Conservation (phyloP, 2,888 invertebrate species). For the Drosophila colorata region DNA sequence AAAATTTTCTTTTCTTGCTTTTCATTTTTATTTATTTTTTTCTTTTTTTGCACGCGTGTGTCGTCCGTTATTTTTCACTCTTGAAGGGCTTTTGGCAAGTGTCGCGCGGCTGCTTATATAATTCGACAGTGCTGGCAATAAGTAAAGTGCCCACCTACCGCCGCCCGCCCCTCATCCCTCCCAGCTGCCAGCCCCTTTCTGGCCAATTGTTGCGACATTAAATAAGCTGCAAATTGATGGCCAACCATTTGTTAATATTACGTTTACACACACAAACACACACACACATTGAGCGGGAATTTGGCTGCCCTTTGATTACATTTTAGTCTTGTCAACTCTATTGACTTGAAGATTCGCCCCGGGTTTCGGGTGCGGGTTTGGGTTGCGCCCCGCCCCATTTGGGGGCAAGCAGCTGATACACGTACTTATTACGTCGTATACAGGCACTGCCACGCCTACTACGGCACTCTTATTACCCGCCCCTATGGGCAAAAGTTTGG, state of each 20-base stretch:
- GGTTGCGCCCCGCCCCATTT: constrained; percentile 19
- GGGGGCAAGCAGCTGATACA: constrained; percentile 31
- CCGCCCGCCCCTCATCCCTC: background rate
- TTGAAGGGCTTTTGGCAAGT: constrained; percentile 43
- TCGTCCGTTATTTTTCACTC: constrained; percentile 55
- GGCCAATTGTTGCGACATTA: constrained; percentile 69
- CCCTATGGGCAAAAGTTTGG: constrained; percentile 30
- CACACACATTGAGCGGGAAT: background rate
- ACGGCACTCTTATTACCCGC: background rate
- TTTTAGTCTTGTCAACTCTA: constrained; percentile 58
- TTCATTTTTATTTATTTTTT: background rate
- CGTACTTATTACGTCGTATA: constrained; percentile 47
- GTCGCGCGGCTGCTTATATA: constrained; percentile 60
- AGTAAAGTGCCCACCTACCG: constrained; percentile 48
- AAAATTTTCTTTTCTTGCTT: background rate
- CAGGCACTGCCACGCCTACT: constrained; percentile 27
- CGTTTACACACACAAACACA: constrained; percentile 28
- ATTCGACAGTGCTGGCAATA: constrained; percentile 69
- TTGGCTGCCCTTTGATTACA: constrained; percentile 70
- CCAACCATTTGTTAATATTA: constrained; percentile 76
- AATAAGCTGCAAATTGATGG: constrained; percentile 81
- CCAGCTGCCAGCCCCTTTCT: constrained; percentile 18
- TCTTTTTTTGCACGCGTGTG: constrained; percentile 37
- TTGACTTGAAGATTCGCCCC: constrained; percentile 22
- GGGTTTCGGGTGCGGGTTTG: background rate